Evolutionary conservation across 2,888 invertebrate species (phyloP).

Genomic region (Euspilapteryx auroguttella): DNA sequence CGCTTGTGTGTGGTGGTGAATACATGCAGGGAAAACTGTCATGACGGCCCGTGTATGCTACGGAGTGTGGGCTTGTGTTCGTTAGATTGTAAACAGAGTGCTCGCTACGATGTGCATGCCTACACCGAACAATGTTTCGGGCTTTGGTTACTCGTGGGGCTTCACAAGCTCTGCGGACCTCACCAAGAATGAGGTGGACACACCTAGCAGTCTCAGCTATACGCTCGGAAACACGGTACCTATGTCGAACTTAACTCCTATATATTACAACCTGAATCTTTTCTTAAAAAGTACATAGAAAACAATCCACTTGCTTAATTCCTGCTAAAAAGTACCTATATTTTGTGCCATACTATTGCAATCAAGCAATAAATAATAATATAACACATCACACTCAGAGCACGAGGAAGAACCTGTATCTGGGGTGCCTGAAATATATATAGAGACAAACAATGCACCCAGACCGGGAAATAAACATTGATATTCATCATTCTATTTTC

Average conservation of each 20-base stretch:
- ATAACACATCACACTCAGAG: too few species aligned
- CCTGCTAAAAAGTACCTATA: too few species aligned
- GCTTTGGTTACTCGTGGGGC: conserved; percentile 56
- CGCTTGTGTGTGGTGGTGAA: conserved; percentile 54
- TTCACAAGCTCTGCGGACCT: conserved; percentile 52
- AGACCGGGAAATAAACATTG: too few species aligned
- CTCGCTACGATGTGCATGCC: conserved; percentile 56
- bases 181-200: conserved; percentile 52
- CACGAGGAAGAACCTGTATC: too few species aligned
- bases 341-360: too few species aligned
- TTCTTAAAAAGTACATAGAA: too few species aligned
- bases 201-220: conserved; percentile 51
- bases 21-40: conserved; percentile 53
- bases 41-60: conserved; percentile 39
- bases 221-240: conserved; percentile 53
- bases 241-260: conserved; percentile 1
- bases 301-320: too few species aligned
- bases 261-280: too few species aligned
- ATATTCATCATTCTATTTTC: too few species aligned
- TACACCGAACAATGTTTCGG: conserved; percentile 54
- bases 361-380: too few species aligned
- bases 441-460: too few species aligned
- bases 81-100: conserved; percentile 28
- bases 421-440: too few species aligned
- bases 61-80: conserved; percentile 44